These are phyloP conservation scores for Carlito syrichta DNA, from an alignment of 2,113 vertebrate genomes.

Conservation along the genomic window DNA sequence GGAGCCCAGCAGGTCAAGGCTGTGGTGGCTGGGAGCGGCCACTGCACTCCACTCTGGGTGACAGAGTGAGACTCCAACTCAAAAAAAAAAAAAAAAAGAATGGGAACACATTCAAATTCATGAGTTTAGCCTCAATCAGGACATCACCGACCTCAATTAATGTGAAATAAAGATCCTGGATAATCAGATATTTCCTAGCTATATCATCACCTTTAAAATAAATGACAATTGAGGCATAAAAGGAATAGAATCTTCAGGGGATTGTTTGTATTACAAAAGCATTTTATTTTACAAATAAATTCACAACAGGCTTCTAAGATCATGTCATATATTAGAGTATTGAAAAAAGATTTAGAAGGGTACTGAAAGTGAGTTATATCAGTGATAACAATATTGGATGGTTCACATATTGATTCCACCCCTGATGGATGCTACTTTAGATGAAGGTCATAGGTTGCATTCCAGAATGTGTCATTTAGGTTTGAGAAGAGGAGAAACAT, in stretches of 20 bases:
- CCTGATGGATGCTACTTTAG: neutral
- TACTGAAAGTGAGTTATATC: neutral
- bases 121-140: constrained; percentile 7
- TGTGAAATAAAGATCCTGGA: neutral
- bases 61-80: no score
- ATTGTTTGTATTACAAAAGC: neutral
- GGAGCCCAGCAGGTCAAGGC: no score
- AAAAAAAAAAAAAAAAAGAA: no score
- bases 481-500: constrained; percentile 4
- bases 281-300: constrained; percentile 6
- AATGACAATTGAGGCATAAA: neutral
- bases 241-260: neutral
- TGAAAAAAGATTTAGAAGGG: neutral
- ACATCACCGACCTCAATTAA: neutral
- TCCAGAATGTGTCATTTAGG: neutral
- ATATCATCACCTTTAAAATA: constrained; percentile 32
- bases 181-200: neutral
- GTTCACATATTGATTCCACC: neutral
- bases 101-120: neutral
- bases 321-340: neutral
- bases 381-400: neutral
- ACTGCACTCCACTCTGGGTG: no score
- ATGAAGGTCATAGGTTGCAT: neutral
- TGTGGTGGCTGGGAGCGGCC: no score
- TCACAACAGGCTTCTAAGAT: neutral